These are phyloP conservation scores for Pinctada fucata DNA, from an alignment of 2,888 invertebrate genomes.

Conservation along the genomic window DNA sequence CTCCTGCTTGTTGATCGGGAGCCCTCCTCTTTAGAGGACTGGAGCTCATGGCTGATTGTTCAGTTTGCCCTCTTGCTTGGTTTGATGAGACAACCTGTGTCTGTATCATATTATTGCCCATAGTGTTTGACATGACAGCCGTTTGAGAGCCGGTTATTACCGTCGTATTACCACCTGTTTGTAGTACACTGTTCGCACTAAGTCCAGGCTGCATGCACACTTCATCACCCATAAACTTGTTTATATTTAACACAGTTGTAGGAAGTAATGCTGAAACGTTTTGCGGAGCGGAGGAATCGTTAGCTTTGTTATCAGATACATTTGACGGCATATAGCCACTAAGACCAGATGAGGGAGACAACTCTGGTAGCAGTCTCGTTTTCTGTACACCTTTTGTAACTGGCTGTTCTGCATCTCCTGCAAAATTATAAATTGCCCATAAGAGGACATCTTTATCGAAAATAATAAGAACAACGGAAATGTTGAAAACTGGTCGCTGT, in stretches of 20 bases:
- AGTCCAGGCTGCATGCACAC: background rate
- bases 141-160: too few species aligned
- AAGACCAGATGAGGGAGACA: conserved; percentile 17
- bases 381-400: background rate
- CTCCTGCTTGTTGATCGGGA: background rate
- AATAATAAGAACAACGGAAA: too few species aligned
- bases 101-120: too few species aligned
- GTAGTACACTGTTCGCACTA: too few species aligned
- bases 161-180: too few species aligned
- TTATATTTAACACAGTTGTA: conserved; percentile 15
- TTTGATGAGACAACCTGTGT: too few species aligned
- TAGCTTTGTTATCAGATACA: background rate
- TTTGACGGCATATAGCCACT: conserved; percentile 14
- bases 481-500: too few species aligned
- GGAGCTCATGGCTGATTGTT: too few species aligned
- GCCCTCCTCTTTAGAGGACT: background rate
- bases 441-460: too few species aligned
- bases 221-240: conserved; percentile 17
- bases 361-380: conserved; percentile 16
- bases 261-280: conserved; percentile 4
- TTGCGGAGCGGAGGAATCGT: background rate
- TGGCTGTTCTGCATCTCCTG: background rate
- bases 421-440: background rate
- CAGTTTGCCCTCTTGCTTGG: too few species aligned
- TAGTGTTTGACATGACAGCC: too few species aligned